phyloP scores from a whole-genome alignment of 2,113 vertebrate genomes.

The Leptocoma aspasia region DNA sequence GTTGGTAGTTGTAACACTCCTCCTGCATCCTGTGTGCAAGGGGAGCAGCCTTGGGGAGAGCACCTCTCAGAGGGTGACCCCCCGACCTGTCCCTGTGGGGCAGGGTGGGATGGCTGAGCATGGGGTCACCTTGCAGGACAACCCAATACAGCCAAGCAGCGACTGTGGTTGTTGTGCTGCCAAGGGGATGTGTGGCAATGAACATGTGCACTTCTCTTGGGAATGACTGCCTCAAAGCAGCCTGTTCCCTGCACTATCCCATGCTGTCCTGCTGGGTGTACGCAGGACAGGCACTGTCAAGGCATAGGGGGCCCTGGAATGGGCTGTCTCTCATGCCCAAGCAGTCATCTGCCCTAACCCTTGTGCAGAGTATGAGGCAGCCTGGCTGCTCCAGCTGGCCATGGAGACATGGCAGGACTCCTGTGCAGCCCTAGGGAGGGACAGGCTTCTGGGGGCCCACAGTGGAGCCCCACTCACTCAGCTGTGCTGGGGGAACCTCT shows the following conservation, averaged over 20 bases:
- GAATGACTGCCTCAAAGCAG: neutral
- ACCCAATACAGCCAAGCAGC: neutral
- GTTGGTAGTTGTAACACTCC: too few species aligned
- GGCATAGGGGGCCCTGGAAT: rapidly evolving
- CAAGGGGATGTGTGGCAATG: neutral
- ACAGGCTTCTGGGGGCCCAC: neutral
- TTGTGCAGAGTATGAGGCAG: neutral
- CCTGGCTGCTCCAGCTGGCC: rapidly evolving
- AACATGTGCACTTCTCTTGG: neutral
- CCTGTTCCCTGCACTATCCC: neutral
- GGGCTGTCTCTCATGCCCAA: rapidly evolving
- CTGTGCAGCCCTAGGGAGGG: neutral
- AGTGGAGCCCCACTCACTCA: rapidly evolving
- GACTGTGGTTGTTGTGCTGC: neutral
- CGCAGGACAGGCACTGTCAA: neutral
- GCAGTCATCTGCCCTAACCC: rapidly evolving
- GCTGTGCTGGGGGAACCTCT: neutral
- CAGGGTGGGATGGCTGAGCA: neutral
- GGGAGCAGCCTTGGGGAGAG: neutral
- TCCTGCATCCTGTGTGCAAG: neutral
- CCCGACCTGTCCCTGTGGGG: neutral
- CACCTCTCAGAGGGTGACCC: rapidly evolving
- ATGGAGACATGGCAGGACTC: neutral
- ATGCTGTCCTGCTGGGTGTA: neutral
- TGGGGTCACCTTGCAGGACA: neutral